Evolutionary conservation across 2,797 vertebrate species (phyloP).

Genomic region (Lithobates pipiens): DNA sequence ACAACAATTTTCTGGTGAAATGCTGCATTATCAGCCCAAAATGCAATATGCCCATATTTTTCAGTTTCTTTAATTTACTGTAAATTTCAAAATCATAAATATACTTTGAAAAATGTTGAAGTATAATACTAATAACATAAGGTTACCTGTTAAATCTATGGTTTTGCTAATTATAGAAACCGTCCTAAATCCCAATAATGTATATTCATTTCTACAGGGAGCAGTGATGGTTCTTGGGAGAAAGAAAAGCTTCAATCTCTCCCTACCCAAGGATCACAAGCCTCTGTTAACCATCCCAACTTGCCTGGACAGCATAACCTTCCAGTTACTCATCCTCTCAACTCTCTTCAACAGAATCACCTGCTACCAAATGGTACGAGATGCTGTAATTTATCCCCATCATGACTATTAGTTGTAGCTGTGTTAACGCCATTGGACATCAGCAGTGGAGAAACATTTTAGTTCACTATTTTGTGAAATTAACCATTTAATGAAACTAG

Average conservation of each 20-base stretch:
- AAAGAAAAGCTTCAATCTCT: constrained; percentile 75
- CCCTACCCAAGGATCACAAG: constrained; percentile 73
- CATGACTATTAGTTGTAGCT: constrained; percentile 34
- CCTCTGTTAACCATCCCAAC: constrained; percentile 73
- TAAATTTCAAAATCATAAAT: neutral
- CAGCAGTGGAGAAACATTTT: neutral
- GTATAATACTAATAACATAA: constrained; percentile 30
- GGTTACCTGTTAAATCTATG: constrained; percentile 61
- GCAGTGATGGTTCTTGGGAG: constrained; percentile 80
- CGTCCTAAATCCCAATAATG: constrained; percentile 71
- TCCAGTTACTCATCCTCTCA: constrained; percentile 77
- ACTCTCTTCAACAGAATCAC: constrained; percentile 76
- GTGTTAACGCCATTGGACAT: neutral
- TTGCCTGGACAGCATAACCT: constrained; percentile 73
- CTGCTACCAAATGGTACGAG: constrained; percentile 78
- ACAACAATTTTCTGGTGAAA: too few species aligned
- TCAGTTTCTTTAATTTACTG: neutral
- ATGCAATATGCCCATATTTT: too few species aligned
- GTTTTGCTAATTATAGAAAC: constrained; percentile 65
- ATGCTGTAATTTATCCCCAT: constrained; percentile 70
- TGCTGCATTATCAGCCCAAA: too few species aligned
- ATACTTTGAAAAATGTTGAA: neutral
- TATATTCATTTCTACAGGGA: constrained; percentile 79
- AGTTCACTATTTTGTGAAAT: neutral
- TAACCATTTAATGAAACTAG: neutral